Conservation (phyloP, 2,888 invertebrate genomes). For the Euphydryas editha region DNA sequence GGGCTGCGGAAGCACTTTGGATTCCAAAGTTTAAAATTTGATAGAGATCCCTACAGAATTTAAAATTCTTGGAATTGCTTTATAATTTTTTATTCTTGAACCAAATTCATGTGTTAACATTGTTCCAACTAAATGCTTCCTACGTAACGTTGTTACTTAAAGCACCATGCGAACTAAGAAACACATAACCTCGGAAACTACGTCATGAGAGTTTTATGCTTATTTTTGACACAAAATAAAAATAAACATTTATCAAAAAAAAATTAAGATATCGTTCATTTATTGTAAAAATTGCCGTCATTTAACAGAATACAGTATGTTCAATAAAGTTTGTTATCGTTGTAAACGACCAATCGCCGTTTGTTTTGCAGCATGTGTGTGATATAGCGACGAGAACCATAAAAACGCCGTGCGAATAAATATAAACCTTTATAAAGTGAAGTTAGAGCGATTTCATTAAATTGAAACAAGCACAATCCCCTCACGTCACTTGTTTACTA, state of each 20-base stretch:
- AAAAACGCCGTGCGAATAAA: conserved; percentile 36
- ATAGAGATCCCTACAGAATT: conserved; percentile 41
- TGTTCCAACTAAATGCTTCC: not conserved
- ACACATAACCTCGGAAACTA: not conserved
- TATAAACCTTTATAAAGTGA: conserved; percentile 11
- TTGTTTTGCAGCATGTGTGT: conserved; percentile 15
- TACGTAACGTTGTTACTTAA: not conserved
- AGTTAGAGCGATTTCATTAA: conserved; percentile 60
- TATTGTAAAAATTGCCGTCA: conserved; percentile 5
- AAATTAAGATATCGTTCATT: too few species aligned
- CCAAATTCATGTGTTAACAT: not conserved
- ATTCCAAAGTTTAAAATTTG: conserved; percentile 45
- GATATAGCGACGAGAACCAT: conserved; percentile 5
- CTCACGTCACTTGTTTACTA: conserved; percentile 74
- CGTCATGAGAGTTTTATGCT: not conserved
- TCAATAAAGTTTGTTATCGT: conserved; percentile 15
- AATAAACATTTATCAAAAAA: not conserved
- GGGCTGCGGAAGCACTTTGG: conserved; percentile 39
- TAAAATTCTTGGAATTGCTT: conserved; percentile 40
- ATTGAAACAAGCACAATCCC: conserved; percentile 58
- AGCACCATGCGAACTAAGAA: not conserved
- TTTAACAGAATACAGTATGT: conserved; percentile 3
- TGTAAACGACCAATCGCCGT: conserved; percentile 13
- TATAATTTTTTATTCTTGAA: conserved; percentile 23
- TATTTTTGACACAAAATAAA: too few species aligned